Percentiles rank a stretch among this genome's conserved stretches.
Conservation (phyloP, 2,797 vertebrate species). For the Xenentodon cancila region DNA sequence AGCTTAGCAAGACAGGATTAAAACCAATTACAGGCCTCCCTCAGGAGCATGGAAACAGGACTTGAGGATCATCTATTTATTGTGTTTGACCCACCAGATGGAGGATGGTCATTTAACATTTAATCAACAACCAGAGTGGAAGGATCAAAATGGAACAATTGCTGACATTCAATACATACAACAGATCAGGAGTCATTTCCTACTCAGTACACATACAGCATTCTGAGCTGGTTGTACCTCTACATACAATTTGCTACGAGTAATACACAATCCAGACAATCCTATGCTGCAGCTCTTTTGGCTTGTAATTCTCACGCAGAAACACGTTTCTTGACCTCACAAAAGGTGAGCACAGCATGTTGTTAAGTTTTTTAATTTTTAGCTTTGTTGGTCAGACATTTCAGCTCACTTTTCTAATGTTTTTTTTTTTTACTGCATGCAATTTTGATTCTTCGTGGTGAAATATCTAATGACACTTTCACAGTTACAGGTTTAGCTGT, state of each 20-base stretch:
- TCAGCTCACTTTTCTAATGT: no score
- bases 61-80: slow-evolving; percentile 58
- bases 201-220: not conserved
- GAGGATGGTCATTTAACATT: slow-evolving; percentile 54
- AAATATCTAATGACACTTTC: slow-evolving; percentile 13
- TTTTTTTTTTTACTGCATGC: no score
- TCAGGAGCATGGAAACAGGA: slow-evolving; percentile 33
- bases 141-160: slow-evolving; percentile 32
- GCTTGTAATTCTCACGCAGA: not conserved
- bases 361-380: slow-evolving; percentile 14
- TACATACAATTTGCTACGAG: not conserved
- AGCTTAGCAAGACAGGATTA: slow-evolving; percentile 72
- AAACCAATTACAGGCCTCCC: slow-evolving; percentile 72
- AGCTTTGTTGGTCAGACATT: not conserved
- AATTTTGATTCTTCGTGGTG: not conserved
- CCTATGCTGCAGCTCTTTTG: not conserved
- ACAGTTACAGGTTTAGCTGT: slow-evolving; percentile 18
- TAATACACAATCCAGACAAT: slow-evolving; percentile 3
- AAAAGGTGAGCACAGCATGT: slow-evolving; percentile 79
- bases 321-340: slow-evolving; percentile 57
- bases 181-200: slow-evolving; percentile 2
- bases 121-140: slow-evolving; percentile 32
- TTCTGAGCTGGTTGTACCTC: not conserved
- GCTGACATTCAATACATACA: slow-evolving; percentile 17
- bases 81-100: slow-evolving; percentile 48